Base-by-base conservation (phyloP, 2,797 vertebrate genomes). In the Diceros bicornis region DNA sequence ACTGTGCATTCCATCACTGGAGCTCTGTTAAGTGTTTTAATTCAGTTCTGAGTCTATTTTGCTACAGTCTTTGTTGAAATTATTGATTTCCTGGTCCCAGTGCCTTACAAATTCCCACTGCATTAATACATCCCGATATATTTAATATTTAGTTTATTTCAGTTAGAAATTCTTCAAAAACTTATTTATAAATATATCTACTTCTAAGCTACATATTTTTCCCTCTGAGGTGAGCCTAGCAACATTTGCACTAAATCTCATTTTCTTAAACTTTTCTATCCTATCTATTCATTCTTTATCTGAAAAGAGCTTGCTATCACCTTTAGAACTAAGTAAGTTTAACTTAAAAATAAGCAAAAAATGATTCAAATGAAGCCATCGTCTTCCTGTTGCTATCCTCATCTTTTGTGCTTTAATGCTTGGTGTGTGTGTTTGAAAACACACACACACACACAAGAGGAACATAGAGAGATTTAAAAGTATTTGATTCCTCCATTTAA, bases 91-190 rank as follows among this genome's bases (percentile, higher is more conserved):
- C n/a, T 87, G 10, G 11, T 71, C 25, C 29, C 3, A 25, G 25
- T 79, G 32, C 47, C 52, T 82, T 64, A 57, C 37, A 64, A 87
- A 94, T 59, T 75, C 61, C 34, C 21, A 69, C 20, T 16, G 14
- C 25, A 52, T 59, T 83, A 66, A 21, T 29, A 55, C 7, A 71
- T 57, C 34, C 55, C 71, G 25, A 34, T 91, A 78, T 32, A 64
- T 50, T 91, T 83, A 94, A 83, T 32, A 68, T 7, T 59, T 90
- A 6, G 37, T 47, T 78, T 20, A 68, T 64, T 62, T 23, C 52
- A 7, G 61, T 81, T 41, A 94, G 32, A 83, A 93, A 83, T 23
- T 6, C 69, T 90, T 88, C 82, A 27, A 78, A 82, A 77, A 8
- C 62, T 4, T 89, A 85, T 47, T 74, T 68, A 92, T 16, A 62